Conservation (phyloP, 2,888 invertebrate species). For the Chrysina gloriosa region DNA sequence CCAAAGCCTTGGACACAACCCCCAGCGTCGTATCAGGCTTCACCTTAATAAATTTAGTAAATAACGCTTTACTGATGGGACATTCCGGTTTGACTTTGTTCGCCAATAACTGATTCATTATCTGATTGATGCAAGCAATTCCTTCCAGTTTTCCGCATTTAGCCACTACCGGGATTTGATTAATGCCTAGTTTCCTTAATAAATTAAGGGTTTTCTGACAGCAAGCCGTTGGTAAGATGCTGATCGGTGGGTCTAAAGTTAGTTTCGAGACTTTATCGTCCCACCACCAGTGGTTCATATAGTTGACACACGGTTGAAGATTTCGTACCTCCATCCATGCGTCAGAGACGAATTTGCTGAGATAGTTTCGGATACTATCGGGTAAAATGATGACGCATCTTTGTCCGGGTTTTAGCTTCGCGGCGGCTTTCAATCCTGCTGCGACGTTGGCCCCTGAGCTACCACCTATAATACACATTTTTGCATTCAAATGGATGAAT, state of each 20-base stretch:
- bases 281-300: slow-evolving; percentile 77
- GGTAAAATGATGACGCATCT: slow-evolving; percentile 91
- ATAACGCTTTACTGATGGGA: slow-evolving; percentile 73
- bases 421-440: slow-evolving; percentile 80
- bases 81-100: slow-evolving; percentile 72
- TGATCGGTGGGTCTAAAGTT: slow-evolving; percentile 69
- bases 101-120: slow-evolving; percentile 76
- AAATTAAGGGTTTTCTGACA: slow-evolving; percentile 77
- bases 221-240: slow-evolving; percentile 70
- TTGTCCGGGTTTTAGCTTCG: slow-evolving; percentile 82
- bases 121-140: slow-evolving; percentile 77
- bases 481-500: too few relatives aligned
- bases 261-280: slow-evolving; percentile 71
- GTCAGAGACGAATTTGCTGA: slow-evolving; percentile 96
- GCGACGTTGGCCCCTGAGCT: slow-evolving; percentile 89
- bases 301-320: slow-evolving; percentile 63
- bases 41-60: slow-evolving; percentile 81
- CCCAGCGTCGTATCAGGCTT: slow-evolving; percentile 77
- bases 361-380: slow-evolving; percentile 97
- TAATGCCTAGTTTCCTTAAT: slow-evolving; percentile 74
- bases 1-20: slow-evolving; percentile 80
- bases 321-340: slow-evolving; percentile 93
- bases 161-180: slow-evolving; percentile 76
- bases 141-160: slow-evolving; percentile 72
- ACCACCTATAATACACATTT: slow-evolving; percentile 74